Evolutionary conservation across 2,797 vertebrate species (phyloP), one percentile per base, ranked within the genome.

Genomic region (Kryptopterus vitreolus): DNA sequence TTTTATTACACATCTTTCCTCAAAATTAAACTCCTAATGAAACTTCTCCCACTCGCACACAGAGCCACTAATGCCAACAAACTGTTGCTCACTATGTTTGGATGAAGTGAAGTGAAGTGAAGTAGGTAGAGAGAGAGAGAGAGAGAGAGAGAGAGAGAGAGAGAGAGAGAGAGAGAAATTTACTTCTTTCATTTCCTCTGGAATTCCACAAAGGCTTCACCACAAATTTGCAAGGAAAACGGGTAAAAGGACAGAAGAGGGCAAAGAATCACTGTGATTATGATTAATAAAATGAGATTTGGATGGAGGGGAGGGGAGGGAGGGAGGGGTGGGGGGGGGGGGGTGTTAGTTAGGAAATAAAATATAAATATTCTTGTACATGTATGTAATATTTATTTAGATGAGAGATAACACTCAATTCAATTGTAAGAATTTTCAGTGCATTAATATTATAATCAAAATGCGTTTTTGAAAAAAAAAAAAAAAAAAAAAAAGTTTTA

Each of bases 121-220:
- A n/a, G n/a, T n/a, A n/a, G n/a, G n/a, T n/a, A n/a, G n/a, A n/a
- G n/a, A n/a, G n/a, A n/a, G n/a, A n/a, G n/a, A 16, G 33, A 69
- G 61, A 33, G n/a, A n/a, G 11, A n/a, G 35, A 31, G 48, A 22
- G 2, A 22, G 4, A 20, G 18, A 38, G 9, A 9, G 38, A 43
- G 38, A 43, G 38, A 43, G 12, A 20, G 8, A 71, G 26, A 4
- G 11, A n/a, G 50, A 55, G 65, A 9, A 70, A 62, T 77, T 74
- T 76, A 85, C 73, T 74, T 62, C 73, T 79, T 83, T 68, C 61
- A 46, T 20, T 55, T 59, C 38, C 73, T 83, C 76, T 85, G 87
- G 86, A 90, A 90, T 89, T 88, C 72, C 66, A 86, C 74, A 71
- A 85, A 88, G 81, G 82, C 79, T 52, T 74, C 26, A 58, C 18